These are phyloP conservation scores for Drosophila incognita DNA, from an alignment of 2,888 invertebrate genomes.

Conservation along the genomic window DNA sequence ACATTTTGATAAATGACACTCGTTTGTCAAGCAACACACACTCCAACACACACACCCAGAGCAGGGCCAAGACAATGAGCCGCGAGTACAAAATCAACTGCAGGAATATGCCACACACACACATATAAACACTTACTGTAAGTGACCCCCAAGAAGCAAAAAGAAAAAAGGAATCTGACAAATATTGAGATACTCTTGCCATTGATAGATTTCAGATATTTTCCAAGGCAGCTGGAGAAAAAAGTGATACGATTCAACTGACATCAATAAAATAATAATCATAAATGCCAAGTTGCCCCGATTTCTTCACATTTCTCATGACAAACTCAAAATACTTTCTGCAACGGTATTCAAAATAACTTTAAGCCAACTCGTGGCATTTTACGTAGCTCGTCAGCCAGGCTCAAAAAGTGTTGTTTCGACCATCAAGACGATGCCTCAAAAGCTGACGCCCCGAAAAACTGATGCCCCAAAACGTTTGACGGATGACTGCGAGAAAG, in stretches of 20 bases:
- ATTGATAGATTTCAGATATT: neutral
- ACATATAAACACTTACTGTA: too few relatives aligned
- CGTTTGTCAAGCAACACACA: conserved; percentile 76
- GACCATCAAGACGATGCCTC: conserved; percentile 44
- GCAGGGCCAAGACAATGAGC: conserved; percentile 34
- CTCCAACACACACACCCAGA: conserved; percentile 24
- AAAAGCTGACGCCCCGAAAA: conserved; percentile 43
- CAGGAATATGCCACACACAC: conserved; percentile 32
- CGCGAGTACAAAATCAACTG: conserved; percentile 49
- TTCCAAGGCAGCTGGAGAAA: neutral
- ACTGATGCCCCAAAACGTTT: conserved; percentile 55
- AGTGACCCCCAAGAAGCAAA: neutral
- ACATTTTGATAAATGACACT: conserved; percentile 82
- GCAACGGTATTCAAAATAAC: conserved; percentile 13
- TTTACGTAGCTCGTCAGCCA: conserved; percentile 46
- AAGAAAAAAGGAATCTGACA: neutral
- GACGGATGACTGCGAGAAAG: conserved; percentile 64
- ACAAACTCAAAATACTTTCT: neutral
- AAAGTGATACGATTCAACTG: neutral
- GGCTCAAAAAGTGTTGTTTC: conserved; percentile 54
- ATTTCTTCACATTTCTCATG: neutral
- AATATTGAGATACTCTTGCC: neutral
- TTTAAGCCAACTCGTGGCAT: conserved; percentile 23
- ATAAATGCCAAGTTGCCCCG: too few relatives aligned
- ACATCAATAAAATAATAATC: neutral